Conservation (phyloP, 2,113 vertebrate genomes). For the Paraplagusia blochii region DNA sequence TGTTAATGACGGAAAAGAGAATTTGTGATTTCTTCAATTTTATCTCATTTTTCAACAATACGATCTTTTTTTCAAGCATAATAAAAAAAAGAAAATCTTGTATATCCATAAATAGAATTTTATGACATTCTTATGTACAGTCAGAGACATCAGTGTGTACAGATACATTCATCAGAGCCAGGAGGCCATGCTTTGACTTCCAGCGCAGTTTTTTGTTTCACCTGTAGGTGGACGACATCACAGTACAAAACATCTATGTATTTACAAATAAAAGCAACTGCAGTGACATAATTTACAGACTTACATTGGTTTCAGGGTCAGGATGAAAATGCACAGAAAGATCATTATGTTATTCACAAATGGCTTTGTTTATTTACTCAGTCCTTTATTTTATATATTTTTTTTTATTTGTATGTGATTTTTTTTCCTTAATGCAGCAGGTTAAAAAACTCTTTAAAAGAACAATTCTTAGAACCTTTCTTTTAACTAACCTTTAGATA, state of each 20-base stretch:
- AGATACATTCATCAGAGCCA: slow-evolving; percentile 42
- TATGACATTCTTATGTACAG: slow-evolving; percentile 36
- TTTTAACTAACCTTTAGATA: no score
- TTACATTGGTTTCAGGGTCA: no score
- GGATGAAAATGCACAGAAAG: no score
- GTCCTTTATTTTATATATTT: no score
- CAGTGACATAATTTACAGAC: background rate
- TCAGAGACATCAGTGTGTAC: slow-evolving; percentile 28
- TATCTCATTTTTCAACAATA: slow-evolving; percentile 36
- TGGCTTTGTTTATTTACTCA: no score
- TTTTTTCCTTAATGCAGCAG: no score
- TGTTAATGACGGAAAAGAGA: background rate
- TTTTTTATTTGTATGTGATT: no score
- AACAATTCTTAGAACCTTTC: no score
- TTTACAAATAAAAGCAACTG: slow-evolving; percentile 45
- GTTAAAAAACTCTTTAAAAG: no score
- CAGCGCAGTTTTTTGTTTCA: slow-evolving; percentile 7
- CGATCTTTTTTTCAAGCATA: background rate
- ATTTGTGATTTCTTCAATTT: slow-evolving; percentile 14
- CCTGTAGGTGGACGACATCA: no score
- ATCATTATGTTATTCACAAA: no score
- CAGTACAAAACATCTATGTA: slow-evolving; percentile 34
- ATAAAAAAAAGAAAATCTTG: slow-evolving; percentile 10
- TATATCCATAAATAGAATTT: slow-evolving; percentile 19
- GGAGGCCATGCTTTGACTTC: slow-evolving; percentile 32